A percentile compares a stretch with the other conserved stretches of the same genome.
These are phyloP conservation scores for Drosophila grimshawi DNA, from an alignment of 1,140 invertebrate species.

Conservation along the genomic window DNA sequence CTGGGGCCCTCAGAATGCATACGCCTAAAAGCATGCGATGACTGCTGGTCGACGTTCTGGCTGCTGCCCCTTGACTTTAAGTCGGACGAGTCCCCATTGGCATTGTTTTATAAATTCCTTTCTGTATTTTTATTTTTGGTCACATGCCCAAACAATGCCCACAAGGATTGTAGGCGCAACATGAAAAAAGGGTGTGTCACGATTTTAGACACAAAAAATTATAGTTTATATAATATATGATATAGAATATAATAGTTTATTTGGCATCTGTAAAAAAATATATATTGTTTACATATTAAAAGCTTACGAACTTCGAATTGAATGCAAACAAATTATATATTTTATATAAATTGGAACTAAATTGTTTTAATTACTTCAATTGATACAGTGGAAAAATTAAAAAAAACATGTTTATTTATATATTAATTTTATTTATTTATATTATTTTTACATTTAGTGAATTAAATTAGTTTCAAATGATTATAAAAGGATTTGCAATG, in stretches of 20 bases:
- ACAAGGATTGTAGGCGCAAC: conserved; percentile 3
- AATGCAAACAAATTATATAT: no score
- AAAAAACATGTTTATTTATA: not conserved
- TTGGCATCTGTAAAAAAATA: no score
- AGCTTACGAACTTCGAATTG: no score
- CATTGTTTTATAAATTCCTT: conserved; percentile 70
- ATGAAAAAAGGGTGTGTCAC: conserved; percentile 29
- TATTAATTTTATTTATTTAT: no score
- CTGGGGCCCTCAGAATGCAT: conserved; percentile 40
- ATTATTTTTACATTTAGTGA: not conserved
- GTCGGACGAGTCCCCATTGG: conserved; percentile 25
- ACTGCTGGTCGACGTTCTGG: not conserved
- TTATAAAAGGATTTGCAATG: not conserved
- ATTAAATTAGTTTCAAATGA: not conserved
- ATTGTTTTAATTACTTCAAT: no score
- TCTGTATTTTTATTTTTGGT: conserved; percentile 41
- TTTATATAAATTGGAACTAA: no score
- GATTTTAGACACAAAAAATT: not conserved
- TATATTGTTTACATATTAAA: no score
- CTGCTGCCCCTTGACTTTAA: conserved; percentile 5
- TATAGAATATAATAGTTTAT: not conserved
- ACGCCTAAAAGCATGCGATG: conserved; percentile 44
- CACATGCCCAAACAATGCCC: conserved; percentile 30
- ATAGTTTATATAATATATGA: not conserved
- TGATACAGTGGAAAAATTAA: no score